Conservation (phyloP, 1,140 invertebrate species). For the Hylaeus volcanicus region DNA sequence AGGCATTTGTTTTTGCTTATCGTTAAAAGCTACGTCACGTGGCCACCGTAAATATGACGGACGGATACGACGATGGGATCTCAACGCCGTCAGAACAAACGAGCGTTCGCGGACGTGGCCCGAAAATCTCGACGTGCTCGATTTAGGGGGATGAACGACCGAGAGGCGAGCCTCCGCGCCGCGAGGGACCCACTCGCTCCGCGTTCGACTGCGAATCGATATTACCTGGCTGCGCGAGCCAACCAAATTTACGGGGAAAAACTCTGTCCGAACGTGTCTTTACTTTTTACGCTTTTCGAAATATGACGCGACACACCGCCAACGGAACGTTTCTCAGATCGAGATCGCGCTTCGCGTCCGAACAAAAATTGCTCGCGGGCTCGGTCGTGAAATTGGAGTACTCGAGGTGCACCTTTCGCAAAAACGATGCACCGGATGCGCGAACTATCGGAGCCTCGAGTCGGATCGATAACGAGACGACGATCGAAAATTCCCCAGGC, state of each 20-base stretch:
- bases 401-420: no score
- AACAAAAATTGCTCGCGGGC: no score
- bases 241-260: conserved; percentile 39
- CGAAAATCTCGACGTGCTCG: conserved; percentile 60
- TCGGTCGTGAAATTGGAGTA: no score
- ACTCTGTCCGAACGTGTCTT: neutral
- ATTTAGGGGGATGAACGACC: conserved; percentile 52
- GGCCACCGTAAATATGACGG: conserved; percentile 70
- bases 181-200: neutral
- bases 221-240: conserved; percentile 54
- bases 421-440: no score
- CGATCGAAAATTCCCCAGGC: conserved; percentile 50
- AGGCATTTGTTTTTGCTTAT: conserved; percentile 76
- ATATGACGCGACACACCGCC: neutral
- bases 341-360: no score
- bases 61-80: conserved; percentile 64
- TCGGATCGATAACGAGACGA: neutral
- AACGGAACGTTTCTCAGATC: no score
- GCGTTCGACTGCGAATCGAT: conserved; percentile 60
- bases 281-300: neutral
- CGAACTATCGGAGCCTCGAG: no score
- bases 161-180: conserved; percentile 45
- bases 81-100: conserved; percentile 62
- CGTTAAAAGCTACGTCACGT: conserved; percentile 57
- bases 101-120: conserved; percentile 38